These are phyloP conservation scores for Sturmia bella DNA, from an alignment of 2,888 invertebrate genomes.

Conservation along the genomic window DNA sequence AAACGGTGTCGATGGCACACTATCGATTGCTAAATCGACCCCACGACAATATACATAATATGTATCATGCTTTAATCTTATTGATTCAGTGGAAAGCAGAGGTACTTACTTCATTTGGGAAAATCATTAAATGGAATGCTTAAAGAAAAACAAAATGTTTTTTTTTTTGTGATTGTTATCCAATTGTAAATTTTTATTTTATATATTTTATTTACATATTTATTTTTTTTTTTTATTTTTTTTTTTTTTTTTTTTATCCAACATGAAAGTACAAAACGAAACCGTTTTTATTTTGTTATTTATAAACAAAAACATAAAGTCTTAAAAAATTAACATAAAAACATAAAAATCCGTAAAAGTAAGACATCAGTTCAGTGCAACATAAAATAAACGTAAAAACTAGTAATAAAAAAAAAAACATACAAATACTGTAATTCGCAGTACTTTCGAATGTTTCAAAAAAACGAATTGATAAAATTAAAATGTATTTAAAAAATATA, in stretches of 20 bases:
- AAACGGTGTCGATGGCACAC: no score
- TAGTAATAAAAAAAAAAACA: slow-evolving; percentile 32
- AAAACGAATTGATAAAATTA: not conserved
- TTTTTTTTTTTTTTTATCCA: slow-evolving; percentile 41
- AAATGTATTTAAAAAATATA: not conserved
- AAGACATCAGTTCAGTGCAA: slow-evolving; percentile 59
- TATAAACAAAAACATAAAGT: slow-evolving; percentile 44
- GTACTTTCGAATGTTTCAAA: slow-evolving; percentile 17
- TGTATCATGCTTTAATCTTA: no score
- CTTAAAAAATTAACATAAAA: slow-evolving; percentile 41
- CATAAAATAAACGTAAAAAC: slow-evolving; percentile 38
- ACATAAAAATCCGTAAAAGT: slow-evolving; percentile 41
- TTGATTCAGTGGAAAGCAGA: no score
- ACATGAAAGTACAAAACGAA: slow-evolving; percentile 50
- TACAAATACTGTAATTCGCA: slow-evolving; percentile 43
- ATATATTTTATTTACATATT: slow-evolving; percentile 38
- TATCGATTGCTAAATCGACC: no score
- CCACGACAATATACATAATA: no score
- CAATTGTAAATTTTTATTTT: slow-evolving; percentile 66
- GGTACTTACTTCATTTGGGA: no score
- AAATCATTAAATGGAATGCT: not conserved
- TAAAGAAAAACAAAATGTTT: slow-evolving; percentile 7
- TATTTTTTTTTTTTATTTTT: slow-evolving; percentile 32
- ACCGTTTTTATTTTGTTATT: slow-evolving; percentile 34
- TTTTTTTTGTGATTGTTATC: slow-evolving; percentile 54